These are phyloP conservation scores for Corythucha ciliata DNA, from an alignment of 2,888 invertebrate genomes.

Conservation along the genomic window DNA sequence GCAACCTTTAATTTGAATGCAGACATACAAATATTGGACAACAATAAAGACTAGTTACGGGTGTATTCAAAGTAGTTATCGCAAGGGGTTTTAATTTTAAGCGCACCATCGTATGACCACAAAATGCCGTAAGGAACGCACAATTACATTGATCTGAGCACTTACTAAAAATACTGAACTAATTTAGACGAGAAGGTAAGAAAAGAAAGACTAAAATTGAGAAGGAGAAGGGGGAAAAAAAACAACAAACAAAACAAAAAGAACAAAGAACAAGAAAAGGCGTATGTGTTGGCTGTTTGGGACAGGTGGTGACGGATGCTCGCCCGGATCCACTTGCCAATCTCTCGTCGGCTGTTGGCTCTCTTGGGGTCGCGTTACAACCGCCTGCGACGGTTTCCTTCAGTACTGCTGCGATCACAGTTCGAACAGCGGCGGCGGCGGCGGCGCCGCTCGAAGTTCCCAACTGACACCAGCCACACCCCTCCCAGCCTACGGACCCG, in stretches of 20 bases:
- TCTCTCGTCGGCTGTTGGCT: constrained; percentile 89
- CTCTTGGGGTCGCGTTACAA: constrained; percentile 75
- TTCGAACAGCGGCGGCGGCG: too few relatives aligned
- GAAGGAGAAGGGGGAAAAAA: constrained; percentile 15
- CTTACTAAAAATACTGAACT: neutral
- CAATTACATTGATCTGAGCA: neutral
- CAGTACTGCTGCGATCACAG: constrained; percentile 77
- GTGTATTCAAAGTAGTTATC: too few relatives aligned
- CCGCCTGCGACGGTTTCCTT: constrained; percentile 67
- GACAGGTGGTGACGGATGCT: constrained; percentile 27
- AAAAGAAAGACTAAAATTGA: too few relatives aligned
- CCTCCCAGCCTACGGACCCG: constrained; percentile 58
- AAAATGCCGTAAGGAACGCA: too few relatives aligned
- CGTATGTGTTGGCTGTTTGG: too few relatives aligned
- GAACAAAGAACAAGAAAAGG: neutral
- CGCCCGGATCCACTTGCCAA: constrained; percentile 54
- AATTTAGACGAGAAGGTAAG: too few relatives aligned
- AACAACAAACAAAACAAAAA: neutral
- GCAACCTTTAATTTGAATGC: too few relatives aligned
- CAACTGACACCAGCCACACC: constrained; percentile 48
- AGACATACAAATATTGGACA: too few relatives aligned
- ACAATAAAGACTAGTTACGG: too few relatives aligned
- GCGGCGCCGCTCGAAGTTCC: constrained; percentile 31
- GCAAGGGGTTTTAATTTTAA: too few relatives aligned
- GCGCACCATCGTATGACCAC: too few relatives aligned